Conservation (phyloP, 1,140 invertebrate genomes). For the Scaptomyza montana region DNA sequence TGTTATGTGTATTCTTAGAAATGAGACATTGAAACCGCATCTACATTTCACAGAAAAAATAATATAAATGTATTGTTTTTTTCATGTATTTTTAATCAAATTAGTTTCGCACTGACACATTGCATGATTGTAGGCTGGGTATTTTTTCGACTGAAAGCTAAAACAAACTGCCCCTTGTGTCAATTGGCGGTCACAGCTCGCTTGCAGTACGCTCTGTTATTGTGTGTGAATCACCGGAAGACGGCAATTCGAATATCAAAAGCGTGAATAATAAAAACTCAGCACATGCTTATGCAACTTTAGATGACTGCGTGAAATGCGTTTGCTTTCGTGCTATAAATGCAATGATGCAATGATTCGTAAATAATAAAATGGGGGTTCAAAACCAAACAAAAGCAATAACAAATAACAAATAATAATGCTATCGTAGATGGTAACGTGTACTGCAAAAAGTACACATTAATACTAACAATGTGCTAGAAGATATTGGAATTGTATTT, state of each 20-base stretch:
- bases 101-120: background rate
- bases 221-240: slow-evolving; percentile 55
- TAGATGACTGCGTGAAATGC: slow-evolving; percentile 2
- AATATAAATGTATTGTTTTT: too few relatives aligned
- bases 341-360: background rate
- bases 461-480: too few relatives aligned
- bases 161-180: slow-evolving; percentile 50
- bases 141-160: slow-evolving; percentile 21
- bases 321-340: background rate
- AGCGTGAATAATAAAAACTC: slow-evolving; percentile 51
- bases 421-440: background rate
- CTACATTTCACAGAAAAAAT: too few relatives aligned
- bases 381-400: background rate
- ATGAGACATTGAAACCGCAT: too few relatives aligned
- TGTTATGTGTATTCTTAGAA: too few relatives aligned
- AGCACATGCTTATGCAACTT: slow-evolving; percentile 1
- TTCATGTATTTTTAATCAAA: too few relatives aligned
- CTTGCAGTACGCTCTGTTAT: too few relatives aligned
- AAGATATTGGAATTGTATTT: too few relatives aligned
- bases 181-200: slow-evolving; percentile 46
- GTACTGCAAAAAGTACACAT: too few relatives aligned
- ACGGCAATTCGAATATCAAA: slow-evolving; percentile 42
- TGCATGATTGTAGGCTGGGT: slow-evolving; percentile 6
- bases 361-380: background rate
- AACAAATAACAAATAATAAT: background rate